A percentile compares a stretch with the other conserved stretches of the same genome.
phyloP scores from a whole-genome alignment of 2,797 vertebrate species.

The Mastacembelus armatus region DNA sequence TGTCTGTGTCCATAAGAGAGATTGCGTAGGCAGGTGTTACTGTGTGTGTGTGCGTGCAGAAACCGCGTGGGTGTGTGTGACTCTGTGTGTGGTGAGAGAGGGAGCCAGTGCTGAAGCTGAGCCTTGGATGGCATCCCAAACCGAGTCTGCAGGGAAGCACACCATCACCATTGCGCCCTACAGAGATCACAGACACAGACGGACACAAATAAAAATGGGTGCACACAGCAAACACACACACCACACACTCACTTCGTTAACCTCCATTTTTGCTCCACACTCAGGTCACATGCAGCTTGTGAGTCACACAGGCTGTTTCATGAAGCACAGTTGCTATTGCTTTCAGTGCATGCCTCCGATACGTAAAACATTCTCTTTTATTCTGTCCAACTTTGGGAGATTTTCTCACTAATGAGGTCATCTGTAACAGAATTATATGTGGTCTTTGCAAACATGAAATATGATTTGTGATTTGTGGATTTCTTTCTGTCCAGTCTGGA shows the following conservation, averaged over 20 bases:
- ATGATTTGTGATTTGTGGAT: slow-evolving; percentile 27
- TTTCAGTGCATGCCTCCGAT: slow-evolving; percentile 46
- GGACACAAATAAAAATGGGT: slow-evolving; percentile 22
- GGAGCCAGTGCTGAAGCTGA: slow-evolving; percentile 62
- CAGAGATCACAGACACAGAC: slow-evolving; percentile 54
- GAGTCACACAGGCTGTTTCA: slow-evolving; percentile 38
- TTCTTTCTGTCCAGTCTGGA: slow-evolving; percentile 35
- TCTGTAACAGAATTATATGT: slow-evolving; percentile 15
- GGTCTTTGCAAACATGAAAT: slow-evolving; percentile 42
- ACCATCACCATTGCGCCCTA: slow-evolving; percentile 32
- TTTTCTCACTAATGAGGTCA: slow-evolving; percentile 29
- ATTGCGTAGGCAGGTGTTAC: slow-evolving; percentile 60
- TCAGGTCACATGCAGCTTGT: slow-evolving; percentile 25
- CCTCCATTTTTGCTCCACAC: slow-evolving; percentile 1
- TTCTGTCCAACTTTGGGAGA: slow-evolving; percentile 42
- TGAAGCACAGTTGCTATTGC: slow-evolving; percentile 10
- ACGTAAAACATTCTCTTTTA: slow-evolving; percentile 36
- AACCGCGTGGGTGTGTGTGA: slow-evolving; percentile 38
- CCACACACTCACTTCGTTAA: slow-evolving; percentile 22
- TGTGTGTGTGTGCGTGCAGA: slow-evolving; percentile 32
- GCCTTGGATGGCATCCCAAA: slow-evolving; percentile 69
- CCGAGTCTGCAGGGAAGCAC: slow-evolving; percentile 50
- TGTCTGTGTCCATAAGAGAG: slow-evolving; percentile 38
- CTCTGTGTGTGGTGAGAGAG: slow-evolving; percentile 14
- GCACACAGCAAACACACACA: background rate